These are phyloP conservation scores for Pachliopta kotzebuea DNA, from an alignment of 2,888 invertebrate genomes.

Conservation along the genomic window DNA sequence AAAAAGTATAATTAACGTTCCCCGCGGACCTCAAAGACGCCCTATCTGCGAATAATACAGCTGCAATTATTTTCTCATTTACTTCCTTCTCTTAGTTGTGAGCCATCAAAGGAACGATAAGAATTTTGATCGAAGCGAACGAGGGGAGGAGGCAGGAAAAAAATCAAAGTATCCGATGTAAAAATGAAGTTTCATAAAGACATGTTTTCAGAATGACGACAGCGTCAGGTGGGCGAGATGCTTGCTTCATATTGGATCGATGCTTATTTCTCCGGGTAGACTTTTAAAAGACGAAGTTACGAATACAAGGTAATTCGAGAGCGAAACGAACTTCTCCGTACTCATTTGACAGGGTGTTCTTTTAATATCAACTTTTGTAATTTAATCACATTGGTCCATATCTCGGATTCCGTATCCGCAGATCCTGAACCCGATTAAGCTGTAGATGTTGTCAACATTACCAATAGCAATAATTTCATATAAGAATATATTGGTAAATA, in stretches of 20 bases:
- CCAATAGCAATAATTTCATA: no score
- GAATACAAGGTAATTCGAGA: slow-evolving; percentile 48
- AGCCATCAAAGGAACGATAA: slow-evolving; percentile 55
- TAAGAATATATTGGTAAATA: no score
- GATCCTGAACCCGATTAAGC: neutral
- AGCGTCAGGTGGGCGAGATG: slow-evolving; percentile 64
- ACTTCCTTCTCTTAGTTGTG: slow-evolving; percentile 51
- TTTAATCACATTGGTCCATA: slow-evolving; percentile 7
- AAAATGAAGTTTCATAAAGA: slow-evolving; percentile 53
- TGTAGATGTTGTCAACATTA: neutral
- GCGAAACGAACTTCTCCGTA: slow-evolving; percentile 18
- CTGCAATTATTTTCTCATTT: slow-evolving; percentile 71
- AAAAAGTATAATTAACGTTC: slow-evolving; percentile 38
- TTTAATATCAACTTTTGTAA: slow-evolving; percentile 25
- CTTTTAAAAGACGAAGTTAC: slow-evolving; percentile 48
- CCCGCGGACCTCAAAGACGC: slow-evolving; percentile 46
- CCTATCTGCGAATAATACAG: slow-evolving; percentile 59
- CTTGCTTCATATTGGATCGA: slow-evolving; percentile 49
- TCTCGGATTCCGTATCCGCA: no score
- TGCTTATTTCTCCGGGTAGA: slow-evolving; percentile 42
- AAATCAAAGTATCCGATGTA: slow-evolving; percentile 56
- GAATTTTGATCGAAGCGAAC: slow-evolving; percentile 68
- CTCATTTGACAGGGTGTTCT: slow-evolving; percentile 24
- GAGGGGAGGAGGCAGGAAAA: slow-evolving; percentile 55
- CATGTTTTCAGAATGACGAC: slow-evolving; percentile 65